A percentile compares a stretch with the other conserved stretches of the same genome.
Conservation (phyloP, 2,888 invertebrate species). For the Entomobrya proxima region DNA sequence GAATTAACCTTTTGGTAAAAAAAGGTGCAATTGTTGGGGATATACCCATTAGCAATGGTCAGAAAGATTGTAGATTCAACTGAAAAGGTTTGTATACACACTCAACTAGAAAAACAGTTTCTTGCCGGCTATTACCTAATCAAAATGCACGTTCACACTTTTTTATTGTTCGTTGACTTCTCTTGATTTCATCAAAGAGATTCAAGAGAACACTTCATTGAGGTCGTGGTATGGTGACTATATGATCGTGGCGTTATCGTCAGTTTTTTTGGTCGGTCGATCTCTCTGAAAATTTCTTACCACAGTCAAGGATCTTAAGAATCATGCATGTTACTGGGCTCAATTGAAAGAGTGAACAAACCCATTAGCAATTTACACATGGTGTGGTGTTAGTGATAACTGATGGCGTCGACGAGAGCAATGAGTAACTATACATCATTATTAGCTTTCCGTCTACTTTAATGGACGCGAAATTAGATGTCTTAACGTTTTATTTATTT, state of each 20-base stretch:
- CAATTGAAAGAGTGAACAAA: slow-evolving; percentile 18
- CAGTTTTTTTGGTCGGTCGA: too few species aligned
- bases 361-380: slow-evolving; percentile 44
- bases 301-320: neutral
- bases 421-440: too few species aligned
- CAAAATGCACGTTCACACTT: slow-evolving; percentile 33
- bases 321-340: neutral
- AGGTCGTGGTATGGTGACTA: neutral
- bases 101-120: neutral
- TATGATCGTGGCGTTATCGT: too few species aligned
- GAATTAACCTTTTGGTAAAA: neutral
- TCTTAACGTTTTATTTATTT: slow-evolving; percentile 13
- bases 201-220: slow-evolving; percentile 3
- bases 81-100: too few species aligned
- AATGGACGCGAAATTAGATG: slow-evolving; percentile 13
- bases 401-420: neutral
- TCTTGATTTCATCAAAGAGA: slow-evolving; percentile 7
- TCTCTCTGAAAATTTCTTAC: neutral
- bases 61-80: neutral
- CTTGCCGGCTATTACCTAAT: slow-evolving; percentile 33
- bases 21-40: slow-evolving; percentile 12
- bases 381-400: too few species aligned
- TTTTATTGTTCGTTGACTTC: neutral
- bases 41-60: neutral
- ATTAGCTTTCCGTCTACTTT: too few species aligned